Evolutionary conservation across 37 sponge, comb jelly and placozoan species (phyloP), one percentile per base, ranked within the genome.

Genomic region (Chondrilla cf. caribensis): DNA sequence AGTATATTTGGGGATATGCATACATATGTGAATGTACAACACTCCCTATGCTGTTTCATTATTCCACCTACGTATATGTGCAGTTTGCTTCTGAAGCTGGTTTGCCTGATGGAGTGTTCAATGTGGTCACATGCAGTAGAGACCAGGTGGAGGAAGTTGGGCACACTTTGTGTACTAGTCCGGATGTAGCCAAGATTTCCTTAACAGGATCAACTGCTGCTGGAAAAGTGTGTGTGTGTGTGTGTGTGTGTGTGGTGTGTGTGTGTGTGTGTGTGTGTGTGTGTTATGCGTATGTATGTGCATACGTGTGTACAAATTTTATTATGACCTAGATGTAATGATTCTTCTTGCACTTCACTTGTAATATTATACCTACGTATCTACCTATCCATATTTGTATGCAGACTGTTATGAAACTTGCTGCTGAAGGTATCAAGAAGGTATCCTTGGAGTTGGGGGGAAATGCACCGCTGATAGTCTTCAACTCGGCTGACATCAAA

Each of bases 391-490:
- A n/a, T n/a, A n/a, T n/a, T n/a, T n/a, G n/a, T n/a, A 11, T 47
- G 51, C 51, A 47, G 51, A 47, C 51, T 47, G 57, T 95, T 24
- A 91, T 95, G 90, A n/a, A 70, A 0, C 70, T 84, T 62, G 86
- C 90, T 84, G 84, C 92, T 32, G 68, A 65, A 18, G 83, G 89
- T 47, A 82, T 95, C 24, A 98, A 95, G 83, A 44, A 79, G n/a
- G 35, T 95, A 19, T 91, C 94, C 26, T 64, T 98, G 44, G 98
- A 98, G 83, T 81, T 98, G 24, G 98, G 98, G 21, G 98, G 98
- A 3, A 95, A 98, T 77, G 98, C 98, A 55, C 96, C 98, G 25
- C 62, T 98, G 15, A 87, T 98, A 36, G 94, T 98, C n/a, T 98
- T 98, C 87, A 55, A 92, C 51, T 88, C 91, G 11, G 98, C 98